These are phyloP conservation scores for Myopa tessellatipennis DNA, from an alignment of 2,888 invertebrate genomes.

Conservation along the genomic window DNA sequence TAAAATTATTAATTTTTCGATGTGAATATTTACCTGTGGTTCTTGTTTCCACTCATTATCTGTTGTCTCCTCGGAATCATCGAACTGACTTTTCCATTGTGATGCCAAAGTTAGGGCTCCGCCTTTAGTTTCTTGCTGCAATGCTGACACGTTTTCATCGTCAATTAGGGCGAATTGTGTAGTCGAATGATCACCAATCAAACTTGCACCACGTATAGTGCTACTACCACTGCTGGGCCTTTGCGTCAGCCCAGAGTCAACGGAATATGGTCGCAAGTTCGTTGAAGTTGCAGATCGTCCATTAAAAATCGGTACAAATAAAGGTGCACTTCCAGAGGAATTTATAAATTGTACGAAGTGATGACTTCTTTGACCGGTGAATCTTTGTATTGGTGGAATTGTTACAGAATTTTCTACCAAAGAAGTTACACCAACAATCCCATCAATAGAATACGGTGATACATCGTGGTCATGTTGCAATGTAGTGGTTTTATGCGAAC, in stretches of 20 bases:
- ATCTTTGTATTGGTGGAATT: slow-evolving; percentile 33
- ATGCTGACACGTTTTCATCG: slow-evolving; percentile 89
- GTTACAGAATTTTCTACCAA: slow-evolving; percentile 2
- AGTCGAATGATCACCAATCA: slow-evolving; percentile 81
- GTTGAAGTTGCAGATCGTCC: slow-evolving; percentile 61
- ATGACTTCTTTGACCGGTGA: slow-evolving; percentile 39
- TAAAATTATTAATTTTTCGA: no score
- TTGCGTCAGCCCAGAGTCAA: slow-evolving; percentile 49
- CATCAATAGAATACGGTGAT: slow-evolving; percentile 57
- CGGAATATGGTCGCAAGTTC: slow-evolving; percentile 59
- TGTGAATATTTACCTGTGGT: slow-evolving; percentile 71
- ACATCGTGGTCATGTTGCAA: slow-evolving; percentile 56
- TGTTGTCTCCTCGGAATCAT: slow-evolving; percentile 93
- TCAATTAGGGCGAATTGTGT: slow-evolving; percentile 93
- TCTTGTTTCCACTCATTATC: slow-evolving; percentile 96
- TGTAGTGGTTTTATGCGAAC: slow-evolving; percentile 48
- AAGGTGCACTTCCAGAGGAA: slow-evolving; percentile 14
- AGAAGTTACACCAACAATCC: slow-evolving; percentile 31
- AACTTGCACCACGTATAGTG: slow-evolving; percentile 60
- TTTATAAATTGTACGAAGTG: slow-evolving; percentile 28
- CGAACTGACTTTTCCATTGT: slow-evolving; percentile 96
- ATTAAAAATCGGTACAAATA: slow-evolving; percentile 51
- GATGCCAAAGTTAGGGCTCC: slow-evolving; percentile 92
- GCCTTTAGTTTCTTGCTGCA: slow-evolving; percentile 89
- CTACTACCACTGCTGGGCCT: slow-evolving; percentile 46